Percentiles rank a stretch among this genome's conserved stretches.
These are phyloP conservation scores for Drosophila colorata DNA, from an alignment of 2,888 invertebrate species.

Conservation along the genomic window DNA sequence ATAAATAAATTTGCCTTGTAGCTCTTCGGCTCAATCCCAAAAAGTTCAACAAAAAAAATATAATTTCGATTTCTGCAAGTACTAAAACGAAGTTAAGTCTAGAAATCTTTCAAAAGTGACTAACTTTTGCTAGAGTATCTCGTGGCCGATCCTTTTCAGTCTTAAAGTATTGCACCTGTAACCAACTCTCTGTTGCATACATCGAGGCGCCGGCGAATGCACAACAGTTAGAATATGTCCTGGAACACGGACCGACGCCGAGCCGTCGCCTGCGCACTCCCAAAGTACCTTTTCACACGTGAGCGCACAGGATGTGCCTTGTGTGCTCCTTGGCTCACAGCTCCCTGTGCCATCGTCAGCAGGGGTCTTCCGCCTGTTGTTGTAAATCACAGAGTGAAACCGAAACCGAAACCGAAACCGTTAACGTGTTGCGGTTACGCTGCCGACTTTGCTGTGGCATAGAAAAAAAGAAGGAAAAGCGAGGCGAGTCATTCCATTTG, in stretches of 20 bases:
- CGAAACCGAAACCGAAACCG: slow-evolving; percentile 81
- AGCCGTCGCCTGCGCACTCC: slow-evolving; percentile 17
- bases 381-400: slow-evolving; percentile 79
- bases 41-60: too few species aligned
- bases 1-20: too few species aligned
- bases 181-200: slow-evolving; percentile 33
- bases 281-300: slow-evolving; percentile 81
- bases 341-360: slow-evolving; percentile 9
- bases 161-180: background rate
- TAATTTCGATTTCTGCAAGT: too few species aligned
- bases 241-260: slow-evolving; percentile 31
- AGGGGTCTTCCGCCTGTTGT: slow-evolving; percentile 33
- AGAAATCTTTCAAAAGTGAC: too few species aligned
- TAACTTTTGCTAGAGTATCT: slow-evolving; percentile 6
- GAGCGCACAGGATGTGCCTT: slow-evolving; percentile 55
- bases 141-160: background rate
- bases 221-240: slow-evolving; percentile 41
- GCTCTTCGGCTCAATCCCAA: too few species aligned
- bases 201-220: slow-evolving; percentile 39
- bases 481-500: slow-evolving; percentile 78
- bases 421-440: slow-evolving; percentile 81
- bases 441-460: slow-evolving; percentile 62
- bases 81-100: too few species aligned
- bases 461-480: slow-evolving; percentile 32
- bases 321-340: slow-evolving; percentile 2